A percentile compares a stretch with the other conserved stretches of the same genome.
phyloP scores from a whole-genome alignment of 2,113 vertebrate species.

The Blennius ocellaris region DNA sequence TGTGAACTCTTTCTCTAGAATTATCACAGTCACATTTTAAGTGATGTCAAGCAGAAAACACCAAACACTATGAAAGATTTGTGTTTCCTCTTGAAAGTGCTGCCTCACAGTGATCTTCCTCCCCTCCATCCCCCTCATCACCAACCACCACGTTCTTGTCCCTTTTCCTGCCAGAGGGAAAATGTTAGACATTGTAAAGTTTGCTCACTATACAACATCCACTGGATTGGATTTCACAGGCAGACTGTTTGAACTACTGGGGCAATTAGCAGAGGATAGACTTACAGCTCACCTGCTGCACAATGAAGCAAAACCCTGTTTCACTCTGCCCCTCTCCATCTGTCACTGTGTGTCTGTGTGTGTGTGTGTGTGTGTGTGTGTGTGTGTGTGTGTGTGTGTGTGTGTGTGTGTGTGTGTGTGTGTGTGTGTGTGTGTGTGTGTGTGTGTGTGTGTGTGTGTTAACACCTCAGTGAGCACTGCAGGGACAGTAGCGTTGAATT shows the following conservation, averaged over 20 bases:
- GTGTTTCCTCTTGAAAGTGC: no score
- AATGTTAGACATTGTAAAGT: conserved; percentile 79
- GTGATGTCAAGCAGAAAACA: no score
- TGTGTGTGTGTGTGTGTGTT: background rate
- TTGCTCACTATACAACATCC: conserved; percentile 70
- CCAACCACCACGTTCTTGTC: conserved; percentile 14
- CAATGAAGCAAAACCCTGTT: conserved; percentile 65
- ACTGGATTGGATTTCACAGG: conserved; percentile 77
- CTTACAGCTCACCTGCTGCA: conserved; percentile 78
- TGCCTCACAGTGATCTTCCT: no score
- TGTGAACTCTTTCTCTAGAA: no score
- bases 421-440: background rate
- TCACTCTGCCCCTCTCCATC: conserved; percentile 76
- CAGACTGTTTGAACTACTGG: conserved; percentile 78
- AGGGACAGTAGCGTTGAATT: no score
- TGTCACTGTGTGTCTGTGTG: conserved; percentile 67
- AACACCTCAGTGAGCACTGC: no score
- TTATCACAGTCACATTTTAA: no score
- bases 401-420: conserved; percentile 3
- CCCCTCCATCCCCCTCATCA: background rate
- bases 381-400: conserved; percentile 13
- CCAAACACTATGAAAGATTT: no score
- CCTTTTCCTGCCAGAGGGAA: conserved; percentile 49
- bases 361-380: no score
- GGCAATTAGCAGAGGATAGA: conserved; percentile 83